Percentiles rank a stretch among this genome's conserved stretches.
These are phyloP conservation scores for Platycnemis pennipes DNA, from an alignment of 2,888 invertebrate genomes.

Conservation along the genomic window DNA sequence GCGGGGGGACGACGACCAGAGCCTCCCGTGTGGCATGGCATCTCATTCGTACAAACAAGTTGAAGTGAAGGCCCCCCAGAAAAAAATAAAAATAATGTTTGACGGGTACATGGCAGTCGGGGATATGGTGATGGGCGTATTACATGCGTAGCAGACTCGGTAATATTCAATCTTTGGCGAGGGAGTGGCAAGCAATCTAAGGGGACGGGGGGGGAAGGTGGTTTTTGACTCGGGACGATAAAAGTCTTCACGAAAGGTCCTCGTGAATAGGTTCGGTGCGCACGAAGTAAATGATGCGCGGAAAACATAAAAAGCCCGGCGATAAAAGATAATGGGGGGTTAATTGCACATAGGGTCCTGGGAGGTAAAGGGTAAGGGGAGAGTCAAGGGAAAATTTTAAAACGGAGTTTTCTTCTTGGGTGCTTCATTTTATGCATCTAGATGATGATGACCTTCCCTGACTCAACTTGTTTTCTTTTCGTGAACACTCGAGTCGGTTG, in stretches of 20 bases:
- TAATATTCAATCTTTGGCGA: slow-evolving; percentile 50
- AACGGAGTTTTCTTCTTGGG: background rate
- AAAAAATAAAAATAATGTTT: background rate
- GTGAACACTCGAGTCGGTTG: background rate
- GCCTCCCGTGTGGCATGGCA: background rate
- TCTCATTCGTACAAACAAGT: background rate
- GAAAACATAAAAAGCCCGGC: slow-evolving; percentile 48
- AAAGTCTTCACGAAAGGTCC: slow-evolving; percentile 21
- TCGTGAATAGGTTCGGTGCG: background rate
- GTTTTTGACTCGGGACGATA: background rate
- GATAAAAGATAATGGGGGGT: slow-evolving; percentile 66
- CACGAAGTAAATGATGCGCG: slow-evolving; percentile 55
- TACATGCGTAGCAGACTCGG: slow-evolving; percentile 20
- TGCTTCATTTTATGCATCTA: background rate
- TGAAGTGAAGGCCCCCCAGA: background rate
- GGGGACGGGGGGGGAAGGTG: background rate
- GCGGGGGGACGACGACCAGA: background rate
- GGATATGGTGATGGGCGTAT: slow-evolving; percentile 41
- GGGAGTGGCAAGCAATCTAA: slow-evolving; percentile 7
- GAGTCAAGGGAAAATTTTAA: slow-evolving; percentile 19
- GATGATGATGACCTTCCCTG: background rate
- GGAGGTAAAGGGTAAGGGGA: slow-evolving; percentile 51
- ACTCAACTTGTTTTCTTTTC: background rate
- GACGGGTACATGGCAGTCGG: slow-evolving; percentile 37
- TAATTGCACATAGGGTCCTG: background rate